phyloP scores from a whole-genome alignment of 2,797 vertebrate species.

The Acomys russatus region DNA sequence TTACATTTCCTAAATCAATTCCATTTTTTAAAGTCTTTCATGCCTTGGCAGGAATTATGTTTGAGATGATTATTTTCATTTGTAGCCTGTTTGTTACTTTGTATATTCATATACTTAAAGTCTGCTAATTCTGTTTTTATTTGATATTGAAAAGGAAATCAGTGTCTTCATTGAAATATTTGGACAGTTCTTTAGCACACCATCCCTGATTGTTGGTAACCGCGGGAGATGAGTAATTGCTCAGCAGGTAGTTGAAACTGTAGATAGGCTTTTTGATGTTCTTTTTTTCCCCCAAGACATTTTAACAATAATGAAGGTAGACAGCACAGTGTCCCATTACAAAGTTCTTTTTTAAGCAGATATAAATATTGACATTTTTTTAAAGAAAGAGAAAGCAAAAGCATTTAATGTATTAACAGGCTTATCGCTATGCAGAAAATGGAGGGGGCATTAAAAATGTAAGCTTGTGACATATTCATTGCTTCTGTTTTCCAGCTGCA shows the following conservation, averaged over 20 bases:
- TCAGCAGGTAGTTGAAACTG: constrained; percentile 83
- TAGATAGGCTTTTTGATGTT: constrained; percentile 82
- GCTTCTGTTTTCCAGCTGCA: constrained; percentile 88
- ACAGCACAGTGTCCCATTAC: constrained; percentile 90
- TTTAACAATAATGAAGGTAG: constrained; percentile 85
- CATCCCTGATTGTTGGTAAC: constrained; percentile 90
- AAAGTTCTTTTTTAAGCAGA: constrained; percentile 84
- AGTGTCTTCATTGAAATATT: constrained; percentile 85
- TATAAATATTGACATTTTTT: constrained; percentile 90
- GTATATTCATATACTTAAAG: constrained; percentile 80
- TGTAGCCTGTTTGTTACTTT: constrained; percentile 80
- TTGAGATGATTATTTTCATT: constrained; percentile 79
- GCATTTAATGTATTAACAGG: constrained; percentile 87
- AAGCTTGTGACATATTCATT: constrained; percentile 90
- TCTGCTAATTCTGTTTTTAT: constrained; percentile 83
- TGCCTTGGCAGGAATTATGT: constrained; percentile 85
- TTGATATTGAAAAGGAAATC: constrained; percentile 83
- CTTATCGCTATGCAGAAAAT: constrained; percentile 91
- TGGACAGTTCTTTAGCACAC: constrained; percentile 83
- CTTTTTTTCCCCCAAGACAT: constrained; percentile 67
- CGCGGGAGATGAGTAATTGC: constrained; percentile 91
- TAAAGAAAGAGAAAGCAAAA: constrained; percentile 86
- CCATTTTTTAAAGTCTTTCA: constrained; percentile 81
- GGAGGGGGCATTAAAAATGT: constrained; percentile 90
- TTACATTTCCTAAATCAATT: constrained; percentile 86